Conservation (phyloP, 2,888 invertebrate species). For the Subacronicta megacephala region DNA sequence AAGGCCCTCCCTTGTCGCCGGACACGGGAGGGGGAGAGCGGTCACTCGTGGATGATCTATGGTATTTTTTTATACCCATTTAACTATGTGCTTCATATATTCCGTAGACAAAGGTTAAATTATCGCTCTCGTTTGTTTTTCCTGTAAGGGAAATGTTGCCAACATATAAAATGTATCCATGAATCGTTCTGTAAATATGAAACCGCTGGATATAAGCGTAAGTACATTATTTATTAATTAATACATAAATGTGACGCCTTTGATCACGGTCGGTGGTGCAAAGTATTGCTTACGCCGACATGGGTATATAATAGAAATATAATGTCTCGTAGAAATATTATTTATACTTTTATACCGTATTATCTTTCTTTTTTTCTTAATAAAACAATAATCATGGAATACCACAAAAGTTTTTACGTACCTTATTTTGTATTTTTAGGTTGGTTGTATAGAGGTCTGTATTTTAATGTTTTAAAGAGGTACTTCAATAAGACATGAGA, state of each 20-base stretch:
- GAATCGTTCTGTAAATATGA: constrained; percentile 18
- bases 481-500: no score
- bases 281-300: neutral
- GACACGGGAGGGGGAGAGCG: constrained; percentile 61
- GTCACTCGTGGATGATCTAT: constrained; percentile 83
- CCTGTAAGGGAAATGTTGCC: constrained; percentile 41
- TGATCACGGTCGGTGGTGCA: constrained; percentile 16
- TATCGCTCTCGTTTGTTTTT: constrained; percentile 53
- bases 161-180: constrained; percentile 36
- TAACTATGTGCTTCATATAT: constrained; percentile 74
- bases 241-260: constrained; percentile 14
- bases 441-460: no score
- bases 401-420: no score
- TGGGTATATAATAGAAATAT: no score
- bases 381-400: no score
- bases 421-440: no score
- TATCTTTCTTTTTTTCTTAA: no score
- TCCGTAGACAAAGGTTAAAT: constrained; percentile 65
- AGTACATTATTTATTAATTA: constrained; percentile 22
- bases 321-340: no score
- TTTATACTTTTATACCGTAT: no score
- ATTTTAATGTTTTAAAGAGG: no score
- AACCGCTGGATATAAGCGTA: neutral
- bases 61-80: constrained; percentile 77
- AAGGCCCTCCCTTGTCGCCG: constrained; percentile 68